These are phyloP conservation scores for Pseudomugil tenellus DNA, from an alignment of 2,797 vertebrate species.

Conservation along the genomic window DNA sequence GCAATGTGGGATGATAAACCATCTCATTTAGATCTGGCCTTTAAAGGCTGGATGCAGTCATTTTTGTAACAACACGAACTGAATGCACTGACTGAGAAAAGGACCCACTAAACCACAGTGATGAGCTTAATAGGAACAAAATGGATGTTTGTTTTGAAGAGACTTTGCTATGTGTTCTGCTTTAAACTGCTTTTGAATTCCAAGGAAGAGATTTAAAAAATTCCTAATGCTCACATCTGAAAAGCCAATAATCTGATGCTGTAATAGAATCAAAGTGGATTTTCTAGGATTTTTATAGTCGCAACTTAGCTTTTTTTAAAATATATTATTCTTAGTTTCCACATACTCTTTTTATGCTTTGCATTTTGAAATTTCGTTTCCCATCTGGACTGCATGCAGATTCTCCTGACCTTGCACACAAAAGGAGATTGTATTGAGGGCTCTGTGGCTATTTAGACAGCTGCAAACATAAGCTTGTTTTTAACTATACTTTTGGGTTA, in stretches of 20 bases:
- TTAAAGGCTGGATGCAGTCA: not conserved
- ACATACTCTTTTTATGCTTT: not conserved
- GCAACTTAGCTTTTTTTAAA: not conserved
- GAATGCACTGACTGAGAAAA: not conserved
- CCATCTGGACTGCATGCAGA: slow-evolving; percentile 32
- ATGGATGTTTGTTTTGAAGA: not conserved
- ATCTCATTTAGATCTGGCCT: no score
- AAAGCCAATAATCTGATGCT: not conserved
- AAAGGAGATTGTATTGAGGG: slow-evolving; percentile 59
- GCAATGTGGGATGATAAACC: not conserved
- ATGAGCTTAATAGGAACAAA: not conserved
- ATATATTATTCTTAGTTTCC: no score
- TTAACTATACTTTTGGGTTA: slow-evolving; percentile 52
- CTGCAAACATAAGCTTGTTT: slow-evolving; percentile 61
- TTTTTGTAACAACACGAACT: not conserved
- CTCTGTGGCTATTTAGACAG: slow-evolving; percentile 75
- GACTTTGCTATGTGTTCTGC: not conserved
- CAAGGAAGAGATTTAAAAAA: not conserved
- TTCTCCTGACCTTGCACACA: slow-evolving; percentile 40
- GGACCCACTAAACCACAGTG: not conserved
- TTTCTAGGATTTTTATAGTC: not conserved
- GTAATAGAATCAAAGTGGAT: not conserved
- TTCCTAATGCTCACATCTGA: not conserved
- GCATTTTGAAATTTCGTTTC: slow-evolving; percentile 26
- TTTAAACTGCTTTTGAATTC: not conserved